Conservation (phyloP, 2,797 vertebrate genomes). For the Urosaurus nigricauda region DNA sequence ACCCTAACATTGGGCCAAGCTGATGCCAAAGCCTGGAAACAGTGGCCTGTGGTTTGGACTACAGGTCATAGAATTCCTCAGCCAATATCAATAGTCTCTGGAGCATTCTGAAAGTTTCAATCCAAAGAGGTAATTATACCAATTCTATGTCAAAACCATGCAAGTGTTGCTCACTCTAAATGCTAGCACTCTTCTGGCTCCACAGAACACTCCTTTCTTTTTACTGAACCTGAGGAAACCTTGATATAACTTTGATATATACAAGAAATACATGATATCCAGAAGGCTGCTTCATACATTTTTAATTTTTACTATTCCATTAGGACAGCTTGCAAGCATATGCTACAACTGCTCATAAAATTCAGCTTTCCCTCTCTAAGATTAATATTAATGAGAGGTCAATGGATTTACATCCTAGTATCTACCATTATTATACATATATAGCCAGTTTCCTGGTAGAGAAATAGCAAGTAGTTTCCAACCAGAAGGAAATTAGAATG, state of each 20-base stretch:
- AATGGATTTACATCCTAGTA: slow-evolving; percentile 30
- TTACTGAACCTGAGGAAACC: slow-evolving; percentile 28
- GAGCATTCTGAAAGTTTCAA: too few species aligned
- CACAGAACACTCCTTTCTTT: slow-evolving; percentile 51
- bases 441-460: not conserved
- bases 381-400: slow-evolving; percentile 52
- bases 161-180: not conserved
- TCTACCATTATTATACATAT: not conserved
- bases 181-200: not conserved
- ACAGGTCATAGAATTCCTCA: too few species aligned
- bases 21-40: too few species aligned
- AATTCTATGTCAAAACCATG: not conserved
- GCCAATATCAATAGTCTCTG: too few species aligned
- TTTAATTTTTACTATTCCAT: slow-evolving; percentile 53
- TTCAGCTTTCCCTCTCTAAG: slow-evolving; percentile 20
- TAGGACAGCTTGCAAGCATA: slow-evolving; percentile 15
- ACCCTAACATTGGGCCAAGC: too few species aligned
- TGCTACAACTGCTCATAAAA: slow-evolving; percentile 42
- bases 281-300: slow-evolving; percentile 31
- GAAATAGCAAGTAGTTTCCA: slow-evolving; percentile 7
- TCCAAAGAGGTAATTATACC: too few species aligned
- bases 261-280: slow-evolving; percentile 32
- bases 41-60: too few species aligned
- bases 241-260: slow-evolving; percentile 17
- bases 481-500: not conserved